phyloP scores from a whole-genome alignment of 2,797 vertebrate species.

The Sitta carolinensis region DNA sequence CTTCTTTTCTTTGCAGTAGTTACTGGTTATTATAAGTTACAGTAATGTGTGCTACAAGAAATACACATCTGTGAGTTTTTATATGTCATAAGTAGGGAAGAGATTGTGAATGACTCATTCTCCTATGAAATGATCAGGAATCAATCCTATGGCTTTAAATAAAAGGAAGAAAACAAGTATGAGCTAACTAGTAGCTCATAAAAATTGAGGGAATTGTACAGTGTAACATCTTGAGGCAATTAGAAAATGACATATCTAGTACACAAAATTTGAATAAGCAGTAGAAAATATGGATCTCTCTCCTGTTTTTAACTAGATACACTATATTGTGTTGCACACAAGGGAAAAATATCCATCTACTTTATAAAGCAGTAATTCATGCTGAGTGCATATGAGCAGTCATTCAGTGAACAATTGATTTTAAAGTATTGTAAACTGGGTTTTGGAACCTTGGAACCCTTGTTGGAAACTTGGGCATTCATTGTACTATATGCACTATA shows the following conservation, averaged over 20 bases:
- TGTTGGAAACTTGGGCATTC: conserved; percentile 52
- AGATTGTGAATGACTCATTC: conserved; percentile 31
- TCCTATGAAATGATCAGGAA: conserved; percentile 27
- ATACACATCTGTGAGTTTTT: conserved; percentile 38
- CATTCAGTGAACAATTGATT: conserved; percentile 75
- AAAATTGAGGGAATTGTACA: neutral
- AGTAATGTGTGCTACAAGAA: neutral
- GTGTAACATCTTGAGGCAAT: neutral
- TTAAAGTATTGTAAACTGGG: conserved; percentile 54
- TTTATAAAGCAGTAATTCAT: conserved; percentile 84
- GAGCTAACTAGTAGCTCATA: neutral
- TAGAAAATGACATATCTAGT: conserved; percentile 56
- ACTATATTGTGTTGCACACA: conserved; percentile 62
- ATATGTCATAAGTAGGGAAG: neutral
- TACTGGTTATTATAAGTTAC: neutral
- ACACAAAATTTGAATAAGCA: conserved; percentile 75
- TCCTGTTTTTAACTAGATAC: conserved; percentile 71
- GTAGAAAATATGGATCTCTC: conserved; percentile 77
- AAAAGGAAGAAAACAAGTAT: conserved; percentile 10
- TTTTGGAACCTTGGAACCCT: too few relatives aligned
- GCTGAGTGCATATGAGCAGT: conserved; percentile 70
- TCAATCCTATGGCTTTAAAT: conserved; percentile 33
- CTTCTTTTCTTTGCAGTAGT: neutral
- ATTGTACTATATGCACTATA: neutral
- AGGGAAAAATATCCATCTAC: conserved; percentile 71